These are phyloP conservation scores for Sinopyrophorus schimmeli DNA, from an alignment of 2,888 invertebrate genomes.

Conservation along the genomic window DNA sequence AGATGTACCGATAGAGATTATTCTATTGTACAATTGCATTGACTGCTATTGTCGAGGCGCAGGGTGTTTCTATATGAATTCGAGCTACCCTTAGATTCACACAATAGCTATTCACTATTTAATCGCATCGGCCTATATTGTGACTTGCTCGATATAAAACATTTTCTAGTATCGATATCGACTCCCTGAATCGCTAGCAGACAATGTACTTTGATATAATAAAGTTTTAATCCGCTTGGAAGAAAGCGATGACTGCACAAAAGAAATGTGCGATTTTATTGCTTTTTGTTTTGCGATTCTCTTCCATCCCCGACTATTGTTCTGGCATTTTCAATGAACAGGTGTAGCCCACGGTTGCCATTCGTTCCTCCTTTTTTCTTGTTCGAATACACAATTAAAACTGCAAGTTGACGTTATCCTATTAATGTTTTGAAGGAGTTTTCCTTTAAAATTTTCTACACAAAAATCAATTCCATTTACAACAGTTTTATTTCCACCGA, in stretches of 20 bases:
- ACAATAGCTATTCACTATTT: conserved; percentile 49
- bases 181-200: conserved; percentile 28
- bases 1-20: conserved; percentile 33
- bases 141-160: conserved; percentile 46
- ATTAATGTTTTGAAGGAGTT: no score
- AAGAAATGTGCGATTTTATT: conserved; percentile 37
- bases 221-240: conserved; percentile 38
- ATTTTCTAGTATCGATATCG: conserved; percentile 40
- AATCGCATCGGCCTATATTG: conserved; percentile 47
- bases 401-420: no score
- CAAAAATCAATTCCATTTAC: no score
- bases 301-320: conserved; percentile 25
- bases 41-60: conserved; percentile 44
- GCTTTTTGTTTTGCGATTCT: conserved; percentile 37
- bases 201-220: conserved; percentile 35
- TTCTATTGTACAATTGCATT: conserved; percentile 42
- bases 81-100: conserved; percentile 45
- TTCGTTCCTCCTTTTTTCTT: no score
- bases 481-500: no score
- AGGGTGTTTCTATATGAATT: conserved; percentile 45
- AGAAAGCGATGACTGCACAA: conserved; percentile 33
- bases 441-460: no score
- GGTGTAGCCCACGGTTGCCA: conserved; percentile 17
- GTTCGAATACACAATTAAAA: no score
- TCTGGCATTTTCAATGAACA: conserved; percentile 16